Evolutionary conservation across 35 echinoderm and acorn worm species (phyloP).

Genomic region (Strongylocentrotus purpuratus): DNA sequence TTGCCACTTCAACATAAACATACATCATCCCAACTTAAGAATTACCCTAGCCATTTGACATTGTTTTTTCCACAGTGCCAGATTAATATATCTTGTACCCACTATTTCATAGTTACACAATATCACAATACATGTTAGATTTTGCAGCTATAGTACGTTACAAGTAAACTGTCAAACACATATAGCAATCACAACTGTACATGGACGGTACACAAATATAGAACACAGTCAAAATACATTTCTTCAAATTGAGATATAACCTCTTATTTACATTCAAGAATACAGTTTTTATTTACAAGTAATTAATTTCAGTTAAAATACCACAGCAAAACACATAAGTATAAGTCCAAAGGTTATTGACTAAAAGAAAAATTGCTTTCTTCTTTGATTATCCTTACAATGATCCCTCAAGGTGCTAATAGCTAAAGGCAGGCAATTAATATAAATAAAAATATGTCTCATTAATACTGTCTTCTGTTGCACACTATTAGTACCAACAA

Average conservation of each 20-base stretch:
- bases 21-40: neutral
- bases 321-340: slow-evolving; percentile 3
- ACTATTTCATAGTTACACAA: slow-evolving; percentile 4
- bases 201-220: slow-evolving; percentile 17
- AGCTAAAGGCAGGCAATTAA: slow-evolving; percentile 10
- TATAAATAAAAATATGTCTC: neutral
- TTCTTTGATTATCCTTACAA: neutral
- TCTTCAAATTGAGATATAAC: neutral
- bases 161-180: neutral
- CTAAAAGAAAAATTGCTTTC: neutral
- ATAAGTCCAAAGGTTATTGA: neutral
- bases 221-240: neutral
- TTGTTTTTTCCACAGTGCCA: neutral
- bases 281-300: slow-evolving; percentile 16
- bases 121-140: neutral
- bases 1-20: neutral
- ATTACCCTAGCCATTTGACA: neutral
- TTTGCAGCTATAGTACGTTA: neutral
- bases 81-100: neutral
- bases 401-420: neutral
- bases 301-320: slow-evolving; percentile 38
- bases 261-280: slow-evolving; percentile 21
- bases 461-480: neutral
- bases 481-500: neutral
- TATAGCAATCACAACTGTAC: neutral